Evolutionary conservation across 2,888 invertebrate genomes (phyloP).

Genomic region (Norana najaformis): DNA sequence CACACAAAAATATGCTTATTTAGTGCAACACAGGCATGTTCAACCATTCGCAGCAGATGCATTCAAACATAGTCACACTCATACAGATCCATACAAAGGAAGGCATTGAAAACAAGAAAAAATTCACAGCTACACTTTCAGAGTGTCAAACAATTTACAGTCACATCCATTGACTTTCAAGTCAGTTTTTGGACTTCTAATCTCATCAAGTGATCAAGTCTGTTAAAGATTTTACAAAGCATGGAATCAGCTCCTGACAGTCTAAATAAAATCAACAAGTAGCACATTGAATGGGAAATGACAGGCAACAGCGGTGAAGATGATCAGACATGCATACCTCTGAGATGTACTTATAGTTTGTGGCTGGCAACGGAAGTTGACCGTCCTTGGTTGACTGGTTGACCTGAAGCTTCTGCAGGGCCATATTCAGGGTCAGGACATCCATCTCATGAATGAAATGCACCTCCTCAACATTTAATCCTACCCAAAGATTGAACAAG

Average conservation of each 20-base stretch:
- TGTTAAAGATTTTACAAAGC: neutral
- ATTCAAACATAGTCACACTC: no score
- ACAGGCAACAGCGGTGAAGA: neutral
- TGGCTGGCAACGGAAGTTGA: neutral
- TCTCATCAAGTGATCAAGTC: neutral
- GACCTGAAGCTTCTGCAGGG: slow-evolving; percentile 10
- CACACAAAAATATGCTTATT: no score
- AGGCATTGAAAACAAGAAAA: neutral
- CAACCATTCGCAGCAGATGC: no score
- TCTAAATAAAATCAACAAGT: neutral
- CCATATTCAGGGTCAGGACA: neutral
- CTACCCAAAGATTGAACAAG: neutral
- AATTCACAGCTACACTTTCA: neutral
- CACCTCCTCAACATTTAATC: neutral
- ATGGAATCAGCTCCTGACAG: neutral
- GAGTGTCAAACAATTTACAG: neutral
- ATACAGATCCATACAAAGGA: no score
- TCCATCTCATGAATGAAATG: neutral
- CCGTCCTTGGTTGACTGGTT: neutral
- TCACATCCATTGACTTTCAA: neutral
- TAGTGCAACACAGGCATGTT: no score
- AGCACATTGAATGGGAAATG: neutral
- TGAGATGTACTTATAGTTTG: neutral
- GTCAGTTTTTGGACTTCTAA: neutral
- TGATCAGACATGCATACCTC: neutral